Percentiles rank a stretch among this genome's conserved stretches.
Conservation (phyloP, 2,113 vertebrate species). For the Nasalis larvatus region DNA sequence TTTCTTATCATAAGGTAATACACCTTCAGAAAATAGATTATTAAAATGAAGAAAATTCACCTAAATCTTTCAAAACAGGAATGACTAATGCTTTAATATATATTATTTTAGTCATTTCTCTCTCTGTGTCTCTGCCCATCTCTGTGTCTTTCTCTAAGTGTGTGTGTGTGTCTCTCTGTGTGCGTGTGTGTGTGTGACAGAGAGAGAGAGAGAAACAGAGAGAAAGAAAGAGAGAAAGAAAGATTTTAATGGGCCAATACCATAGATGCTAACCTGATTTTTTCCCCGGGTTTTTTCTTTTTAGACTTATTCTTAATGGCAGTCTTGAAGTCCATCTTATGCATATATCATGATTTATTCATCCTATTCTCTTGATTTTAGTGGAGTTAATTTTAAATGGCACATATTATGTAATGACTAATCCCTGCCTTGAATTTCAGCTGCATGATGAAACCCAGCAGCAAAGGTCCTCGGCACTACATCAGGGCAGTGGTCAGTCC, state of each 20-base stretch:
- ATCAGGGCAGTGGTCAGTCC: fast-evolving
- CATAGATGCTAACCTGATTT: neutral
- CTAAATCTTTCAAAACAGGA: neutral
- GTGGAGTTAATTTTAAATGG: neutral
- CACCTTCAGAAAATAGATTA: neutral
- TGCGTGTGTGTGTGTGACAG: neutral
- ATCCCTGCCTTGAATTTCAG: neutral
- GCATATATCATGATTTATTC: neutral
- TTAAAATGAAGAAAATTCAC: neutral
- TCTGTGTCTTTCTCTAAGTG: neutral
- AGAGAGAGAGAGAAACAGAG: no score
- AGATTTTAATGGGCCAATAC: neutral
- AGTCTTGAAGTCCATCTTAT: neutral
- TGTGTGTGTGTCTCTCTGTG: neutral
- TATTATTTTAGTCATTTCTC: neutral
- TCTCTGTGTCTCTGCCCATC: neutral
- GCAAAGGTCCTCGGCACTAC: neutral
- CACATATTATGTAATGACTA: neutral
- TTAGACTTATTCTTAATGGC: neutral
- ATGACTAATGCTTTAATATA: neutral
- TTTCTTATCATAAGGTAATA: neutral
- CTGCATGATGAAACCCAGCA: neutral
- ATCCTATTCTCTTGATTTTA: neutral
- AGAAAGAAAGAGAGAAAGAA: no score
- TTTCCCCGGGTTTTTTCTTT: neutral